phyloP scores from a whole-genome alignment of 2,888 invertebrate species.

The Calliphora vomitoria region DNA sequence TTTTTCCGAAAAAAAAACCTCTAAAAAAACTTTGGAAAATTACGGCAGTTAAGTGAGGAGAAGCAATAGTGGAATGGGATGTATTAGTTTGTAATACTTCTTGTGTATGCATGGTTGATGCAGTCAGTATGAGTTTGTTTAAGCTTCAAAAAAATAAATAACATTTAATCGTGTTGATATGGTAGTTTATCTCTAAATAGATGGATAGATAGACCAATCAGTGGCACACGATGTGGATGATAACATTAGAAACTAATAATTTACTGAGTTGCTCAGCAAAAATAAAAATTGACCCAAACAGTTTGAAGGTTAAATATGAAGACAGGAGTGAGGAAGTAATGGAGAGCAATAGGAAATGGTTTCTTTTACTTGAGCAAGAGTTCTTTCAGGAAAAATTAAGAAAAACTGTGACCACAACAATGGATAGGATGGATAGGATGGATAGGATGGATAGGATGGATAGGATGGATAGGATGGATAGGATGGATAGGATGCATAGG shows the following conservation, averaged over 20 bases:
- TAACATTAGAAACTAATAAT: conserved; percentile 12
- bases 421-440: no score
- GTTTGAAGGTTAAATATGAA: no score
- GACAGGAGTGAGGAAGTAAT: no score
- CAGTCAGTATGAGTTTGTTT: conserved; percentile 37
- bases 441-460: no score
- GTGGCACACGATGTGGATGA: conserved; percentile 18
- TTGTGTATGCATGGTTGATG: not conserved
- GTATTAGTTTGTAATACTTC: conserved; percentile 7
- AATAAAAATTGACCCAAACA: not conserved
- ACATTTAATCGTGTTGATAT: conserved; percentile 50
- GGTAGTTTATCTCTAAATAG: conserved; percentile 43
- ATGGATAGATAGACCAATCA: conserved; percentile 16
- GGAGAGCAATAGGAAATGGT: no score
- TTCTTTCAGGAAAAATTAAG: no score
- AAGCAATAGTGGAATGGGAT: not conserved
- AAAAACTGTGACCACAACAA: no score
- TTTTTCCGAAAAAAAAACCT: not conserved
- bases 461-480: no score
- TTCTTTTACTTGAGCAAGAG: no score
- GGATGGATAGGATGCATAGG: no score
- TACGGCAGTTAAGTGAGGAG: not conserved
- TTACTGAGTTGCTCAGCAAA: not conserved
- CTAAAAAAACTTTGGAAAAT: conserved; percentile 17
- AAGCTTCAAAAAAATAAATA: conserved; percentile 34